Evolutionary conservation across 2,888 invertebrate genomes (phyloP), one percentile per base, ranked within the genome.

Genomic region (Amblyteles armatorius): DNA sequence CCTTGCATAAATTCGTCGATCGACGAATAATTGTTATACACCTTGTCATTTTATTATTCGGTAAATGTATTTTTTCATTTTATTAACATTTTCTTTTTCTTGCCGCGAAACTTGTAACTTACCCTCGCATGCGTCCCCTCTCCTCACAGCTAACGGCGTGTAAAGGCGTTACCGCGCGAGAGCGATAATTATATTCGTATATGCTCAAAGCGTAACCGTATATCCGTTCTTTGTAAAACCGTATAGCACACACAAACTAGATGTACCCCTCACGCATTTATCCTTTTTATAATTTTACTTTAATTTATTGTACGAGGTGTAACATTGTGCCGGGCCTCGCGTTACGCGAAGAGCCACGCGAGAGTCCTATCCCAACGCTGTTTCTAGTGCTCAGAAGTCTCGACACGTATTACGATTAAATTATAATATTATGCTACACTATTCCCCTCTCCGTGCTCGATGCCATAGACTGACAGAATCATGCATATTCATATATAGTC

Each of bases 131-230:
- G 40, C 50, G 3, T 77, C 11, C 57, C 57, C 19, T 40, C 67
- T 80, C 60, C 44, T 79, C 78, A 67, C 79, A 72, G 74, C 63
- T 80, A 87, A 85, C 85, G 82, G 84, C 81, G 73, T 84, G 85
- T 79, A 84, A 87, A 87, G 83, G 87, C 88, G 87, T 88, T 87
- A 84, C 77, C 65, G 79, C 82, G 82, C 65, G 79, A 79, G 80
- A 83, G 79, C 60, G 82, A 88, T 88, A 87, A 87, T 87, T 87
- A 88, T 81, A 84, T 86, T 84, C 86, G 73, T 76, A 82, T 82
- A 83, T 84, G 81, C 85, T 77, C 78, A 86, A 86, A 86, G 88
- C 86, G 85, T 82, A 85, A 88, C 88, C 86, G 88, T 87, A 87
- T 84, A 86, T 88, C 88, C 88, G 88, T 86, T 87, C 84, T 74